A percentile compares a stretch with the other conserved stretches of the same genome.
Evolutionary conservation across 2,113 vertebrate genomes (phyloP).

Genomic region (Struthidea cinerea): DNA sequence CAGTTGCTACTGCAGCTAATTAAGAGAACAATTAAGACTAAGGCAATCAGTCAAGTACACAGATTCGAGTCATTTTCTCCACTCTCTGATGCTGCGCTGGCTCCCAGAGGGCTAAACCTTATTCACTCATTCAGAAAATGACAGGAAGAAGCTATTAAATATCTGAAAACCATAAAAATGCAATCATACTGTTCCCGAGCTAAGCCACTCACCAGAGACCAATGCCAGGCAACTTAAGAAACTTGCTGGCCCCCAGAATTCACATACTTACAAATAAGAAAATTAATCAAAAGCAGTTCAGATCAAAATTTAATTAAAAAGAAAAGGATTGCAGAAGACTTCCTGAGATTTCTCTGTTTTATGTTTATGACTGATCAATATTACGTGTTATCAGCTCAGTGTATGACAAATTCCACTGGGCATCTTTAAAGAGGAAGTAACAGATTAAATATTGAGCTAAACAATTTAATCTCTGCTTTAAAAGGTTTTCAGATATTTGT

Average conservation of each 20-base stretch:
- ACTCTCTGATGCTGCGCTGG: slow-evolving; percentile 67
- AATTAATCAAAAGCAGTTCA: slow-evolving; percentile 79
- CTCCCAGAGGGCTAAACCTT: slow-evolving; percentile 78
- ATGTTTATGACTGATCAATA: slow-evolving; percentile 79
- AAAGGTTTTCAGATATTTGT: slow-evolving; percentile 77
- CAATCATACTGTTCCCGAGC: slow-evolving; percentile 80
- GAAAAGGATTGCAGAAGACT: slow-evolving; percentile 61
- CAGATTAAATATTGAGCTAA: slow-evolving; percentile 83
- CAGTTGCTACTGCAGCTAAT: slow-evolving; percentile 91
- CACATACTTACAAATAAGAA: slow-evolving; percentile 78
- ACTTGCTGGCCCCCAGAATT: slow-evolving; percentile 70
- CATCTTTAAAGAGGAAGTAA: slow-evolving; percentile 79
- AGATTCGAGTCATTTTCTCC: slow-evolving; percentile 76
- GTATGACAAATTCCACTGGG: slow-evolving; percentile 74
- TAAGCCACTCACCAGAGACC: slow-evolving; percentile 76
- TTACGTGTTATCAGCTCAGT: slow-evolving; percentile 62
- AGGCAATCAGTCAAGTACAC: slow-evolving; percentile 85
- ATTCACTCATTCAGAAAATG: slow-evolving; percentile 87
- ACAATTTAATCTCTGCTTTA: slow-evolving; percentile 79
- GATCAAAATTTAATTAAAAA: slow-evolving; percentile 83
- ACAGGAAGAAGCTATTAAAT: slow-evolving; percentile 84
- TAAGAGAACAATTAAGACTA: slow-evolving; percentile 97
- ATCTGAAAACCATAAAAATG: slow-evolving; percentile 86
- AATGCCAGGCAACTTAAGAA: slow-evolving; percentile 74
- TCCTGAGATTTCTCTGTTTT: slow-evolving; percentile 64